Percentiles rank a stretch among this genome's conserved stretches.
Conservation (phyloP, 2,888 invertebrate genomes). For the Melieria omissa region DNA sequence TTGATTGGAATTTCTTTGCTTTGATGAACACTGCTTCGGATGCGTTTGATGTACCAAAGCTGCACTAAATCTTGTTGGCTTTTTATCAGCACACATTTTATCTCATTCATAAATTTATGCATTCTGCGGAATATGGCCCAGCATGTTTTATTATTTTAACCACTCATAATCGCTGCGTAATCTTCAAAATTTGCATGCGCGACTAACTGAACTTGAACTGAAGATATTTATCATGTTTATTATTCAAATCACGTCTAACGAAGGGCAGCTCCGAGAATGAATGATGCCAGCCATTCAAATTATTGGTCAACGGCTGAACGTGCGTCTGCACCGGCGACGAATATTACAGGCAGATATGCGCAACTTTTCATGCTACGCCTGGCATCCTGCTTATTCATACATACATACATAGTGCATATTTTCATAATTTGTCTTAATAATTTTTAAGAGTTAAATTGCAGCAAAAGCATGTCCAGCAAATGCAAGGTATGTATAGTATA, state of each 20-base stretch:
- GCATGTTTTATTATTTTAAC: slow-evolving; percentile 46
- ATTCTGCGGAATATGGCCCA: too few relatives aligned
- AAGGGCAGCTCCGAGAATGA: neutral
- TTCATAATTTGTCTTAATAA: neutral
- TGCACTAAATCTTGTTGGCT: too few relatives aligned
- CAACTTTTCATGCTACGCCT: neutral
- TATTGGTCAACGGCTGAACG: neutral
- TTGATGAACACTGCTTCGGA: too few relatives aligned
- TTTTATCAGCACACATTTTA: too few relatives aligned
- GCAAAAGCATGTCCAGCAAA: neutral
- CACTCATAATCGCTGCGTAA: slow-evolving; percentile 61
- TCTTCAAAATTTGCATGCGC: slow-evolving; percentile 62
- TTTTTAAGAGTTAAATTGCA: too few relatives aligned
- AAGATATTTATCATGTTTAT: slow-evolving; percentile 59
- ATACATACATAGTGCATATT: neutral
- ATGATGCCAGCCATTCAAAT: slow-evolving; percentile 12
- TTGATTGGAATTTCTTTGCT: too few relatives aligned
- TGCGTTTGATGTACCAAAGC: too few relatives aligned
- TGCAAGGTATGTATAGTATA: neutral
- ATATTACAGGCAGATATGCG: neutral
- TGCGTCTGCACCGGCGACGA: neutral
- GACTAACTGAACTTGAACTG: slow-evolving; percentile 52
- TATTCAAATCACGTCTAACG: slow-evolving; percentile 62
- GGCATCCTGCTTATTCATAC: neutral
- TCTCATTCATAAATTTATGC: too few relatives aligned